phyloP scores from a whole-genome alignment of 2,113 vertebrate genomes.

The Pterophyllum scalare region DNA sequence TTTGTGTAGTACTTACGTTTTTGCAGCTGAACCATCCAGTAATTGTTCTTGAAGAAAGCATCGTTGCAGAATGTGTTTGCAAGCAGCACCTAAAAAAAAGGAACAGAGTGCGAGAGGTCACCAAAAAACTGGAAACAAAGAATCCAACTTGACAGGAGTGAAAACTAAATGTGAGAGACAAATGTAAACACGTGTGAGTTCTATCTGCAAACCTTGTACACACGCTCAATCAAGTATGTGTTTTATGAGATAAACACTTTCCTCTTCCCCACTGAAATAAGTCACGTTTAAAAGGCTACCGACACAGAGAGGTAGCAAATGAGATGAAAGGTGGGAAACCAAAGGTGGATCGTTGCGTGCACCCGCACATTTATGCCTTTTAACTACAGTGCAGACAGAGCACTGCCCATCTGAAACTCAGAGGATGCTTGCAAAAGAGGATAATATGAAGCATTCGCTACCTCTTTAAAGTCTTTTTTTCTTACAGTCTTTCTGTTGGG shows the following conservation, averaged over 20 bases:
- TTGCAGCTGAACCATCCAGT: constrained; percentile 84
- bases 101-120: neutral
- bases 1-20: constrained; percentile 85
- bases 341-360: neutral
- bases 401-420: constrained; percentile 29
- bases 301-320: too few relatives aligned
- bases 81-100: constrained; percentile 85
- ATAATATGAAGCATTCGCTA: constrained; percentile 14
- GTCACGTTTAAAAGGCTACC: too few relatives aligned
- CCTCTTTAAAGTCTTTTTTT: constrained; percentile 17
- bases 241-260: too few relatives aligned
- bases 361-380: neutral
- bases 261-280: too few relatives aligned
- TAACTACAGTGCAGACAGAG: neutral
- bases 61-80: constrained; percentile 89
- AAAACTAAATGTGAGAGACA: neutral
- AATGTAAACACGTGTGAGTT: neutral
- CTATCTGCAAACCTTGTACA: neutral
- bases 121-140: neutral
- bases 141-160: neutral
- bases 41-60: constrained; percentile 90
- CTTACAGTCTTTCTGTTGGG: constrained; percentile 23
- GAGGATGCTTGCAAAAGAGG: neutral
- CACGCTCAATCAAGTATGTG: too few relatives aligned
- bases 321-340: neutral